Conservation (phyloP, 2,113 vertebrate genomes). For the Myotis lucifugus region DNA sequence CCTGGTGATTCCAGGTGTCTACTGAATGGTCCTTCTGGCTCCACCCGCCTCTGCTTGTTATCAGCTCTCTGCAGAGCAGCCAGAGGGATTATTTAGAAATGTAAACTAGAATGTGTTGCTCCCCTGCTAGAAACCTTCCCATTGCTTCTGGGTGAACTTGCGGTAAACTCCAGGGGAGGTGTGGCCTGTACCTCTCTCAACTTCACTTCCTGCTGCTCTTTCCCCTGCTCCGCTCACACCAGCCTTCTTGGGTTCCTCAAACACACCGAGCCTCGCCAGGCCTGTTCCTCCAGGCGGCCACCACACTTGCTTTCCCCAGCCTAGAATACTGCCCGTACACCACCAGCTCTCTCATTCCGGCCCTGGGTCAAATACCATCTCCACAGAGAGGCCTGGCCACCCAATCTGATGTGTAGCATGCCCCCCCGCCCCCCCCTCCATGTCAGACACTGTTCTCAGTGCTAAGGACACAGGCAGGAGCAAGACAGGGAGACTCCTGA, state of each 20-base stretch:
- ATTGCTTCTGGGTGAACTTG: neutral
- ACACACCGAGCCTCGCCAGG: neutral
- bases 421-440: fast-evolving
- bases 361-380: neutral
- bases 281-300: neutral
- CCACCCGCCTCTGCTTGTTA: neutral
- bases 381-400: neutral
- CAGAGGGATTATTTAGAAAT: neutral
- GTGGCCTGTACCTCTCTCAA: neutral
- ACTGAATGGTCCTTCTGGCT: neutral
- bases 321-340: neutral
- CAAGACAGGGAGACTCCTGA: neutral
- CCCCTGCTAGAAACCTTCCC: neutral
- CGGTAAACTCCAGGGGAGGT: neutral
- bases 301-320: neutral
- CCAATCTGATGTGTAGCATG: neutral
- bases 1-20: neutral
- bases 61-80: neutral
- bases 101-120: neutral
- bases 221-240: neutral
- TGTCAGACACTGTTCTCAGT: neutral
- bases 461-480: neutral
- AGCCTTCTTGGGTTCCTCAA: neutral
- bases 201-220: neutral
- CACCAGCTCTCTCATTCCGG: neutral